Base-by-base conservation (phyloP, 2,797 vertebrate genomes). In the Carduelis carduelis region DNA sequence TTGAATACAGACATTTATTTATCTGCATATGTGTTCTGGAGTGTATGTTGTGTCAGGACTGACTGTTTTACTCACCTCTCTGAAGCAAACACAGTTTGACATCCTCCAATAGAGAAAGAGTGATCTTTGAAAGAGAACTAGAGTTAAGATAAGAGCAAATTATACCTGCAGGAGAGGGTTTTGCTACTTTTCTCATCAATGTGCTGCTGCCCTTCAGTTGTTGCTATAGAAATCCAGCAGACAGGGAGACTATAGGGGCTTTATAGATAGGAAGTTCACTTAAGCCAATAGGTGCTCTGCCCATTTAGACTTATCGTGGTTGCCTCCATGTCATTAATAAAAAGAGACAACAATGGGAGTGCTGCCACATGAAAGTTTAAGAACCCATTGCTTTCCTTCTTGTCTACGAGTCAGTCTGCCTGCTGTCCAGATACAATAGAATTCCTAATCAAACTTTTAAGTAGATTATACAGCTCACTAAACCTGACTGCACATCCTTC, bases 391-490 rank as follows among this genome's bases (percentile, higher is more conserved):
- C 81, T 82, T 95, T 87, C 46, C n/a, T 72, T 90, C 52, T 23
- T 11, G 9, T 84, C 56, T 59, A 74, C 1, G 12, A 72, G 77
- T 66, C 64, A 84, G 47, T 39, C 34, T 87, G 60, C 32, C 39
- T 34, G 10, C 14, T 74, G 63, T 74, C 52, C 56, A 76, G 44
- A 34, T 39, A 89, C 47, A 84, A 82, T 1, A 85, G 66, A 88
- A 90, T 82, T 91, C 84, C 70, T 77, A 91, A 92, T 92, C 81
- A 93, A 87, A 90, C 37, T 89, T 89, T 63, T 92, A 89, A 94
- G 83, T 39, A 83, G 83, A 89, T 97, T 93, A 93, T 24, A 60
- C 32, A 95, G 86, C 56, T 92, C 75, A 74, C 44, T 49, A 69
- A 93, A 64, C 47, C 82, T 89, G 63, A 82, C 66, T 82, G 59